These are phyloP conservation scores for Bucco capensis DNA, from an alignment of 2,113 vertebrate species.

Conservation along the genomic window DNA sequence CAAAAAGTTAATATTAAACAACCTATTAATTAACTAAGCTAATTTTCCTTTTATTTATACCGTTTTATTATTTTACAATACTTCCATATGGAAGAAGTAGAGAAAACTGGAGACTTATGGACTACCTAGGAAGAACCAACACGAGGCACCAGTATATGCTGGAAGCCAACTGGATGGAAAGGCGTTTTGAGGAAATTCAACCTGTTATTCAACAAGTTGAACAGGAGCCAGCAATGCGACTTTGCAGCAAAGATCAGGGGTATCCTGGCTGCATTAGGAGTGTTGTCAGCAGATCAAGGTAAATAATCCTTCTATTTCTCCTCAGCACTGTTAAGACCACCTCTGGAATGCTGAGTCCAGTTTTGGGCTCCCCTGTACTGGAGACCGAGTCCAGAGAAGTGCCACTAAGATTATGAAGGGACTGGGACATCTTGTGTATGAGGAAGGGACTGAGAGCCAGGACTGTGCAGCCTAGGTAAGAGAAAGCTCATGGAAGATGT, in stretches of 20 bases:
- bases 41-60: neutral
- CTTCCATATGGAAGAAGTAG: neutral
- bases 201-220: neutral
- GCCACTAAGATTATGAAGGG: neutral
- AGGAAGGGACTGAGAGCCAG: neutral
- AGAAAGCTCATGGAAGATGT: neutral
- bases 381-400: neutral
- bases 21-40: neutral
- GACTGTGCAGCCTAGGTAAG: neutral
- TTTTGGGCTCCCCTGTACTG: neutral
- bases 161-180: neutral
- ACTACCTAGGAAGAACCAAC: neutral
- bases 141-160: neutral
- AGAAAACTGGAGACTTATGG: neutral
- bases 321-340: neutral
- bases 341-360: neutral
- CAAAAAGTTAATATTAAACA: neutral
- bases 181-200: neutral
- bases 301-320: neutral
- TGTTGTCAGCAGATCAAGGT: rapidly evolving
- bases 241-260: neutral
- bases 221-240: rapidly evolving
- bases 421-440: neutral
- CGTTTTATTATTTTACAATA: neutral
- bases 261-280: neutral